These are phyloP conservation scores for Bombus sylvicola DNA, from an alignment of 1,140 invertebrate species.

Conservation along the genomic window DNA sequence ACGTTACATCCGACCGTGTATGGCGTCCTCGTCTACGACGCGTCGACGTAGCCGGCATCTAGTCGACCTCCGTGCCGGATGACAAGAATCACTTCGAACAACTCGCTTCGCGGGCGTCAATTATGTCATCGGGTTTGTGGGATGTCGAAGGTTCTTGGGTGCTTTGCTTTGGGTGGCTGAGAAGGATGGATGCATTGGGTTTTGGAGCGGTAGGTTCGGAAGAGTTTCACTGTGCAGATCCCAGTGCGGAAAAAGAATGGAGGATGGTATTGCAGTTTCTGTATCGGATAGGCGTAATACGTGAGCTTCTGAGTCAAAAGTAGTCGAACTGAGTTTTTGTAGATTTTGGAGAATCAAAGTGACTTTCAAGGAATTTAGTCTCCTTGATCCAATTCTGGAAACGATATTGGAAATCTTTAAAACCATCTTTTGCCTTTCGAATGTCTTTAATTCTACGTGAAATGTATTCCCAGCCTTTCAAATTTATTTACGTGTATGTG, in stretches of 20 bases:
- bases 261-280: too few species aligned
- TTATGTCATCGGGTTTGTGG: constrained; percentile 10
- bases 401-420: neutral
- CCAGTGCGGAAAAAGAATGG: neutral
- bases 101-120: neutral
- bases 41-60: neutral
- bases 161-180: neutral
- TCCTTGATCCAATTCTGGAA: too few species aligned
- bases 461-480: neutral
- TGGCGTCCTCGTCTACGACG: neutral
- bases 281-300: too few species aligned
- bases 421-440: neutral
- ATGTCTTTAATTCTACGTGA: neutral
- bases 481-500: too few species aligned
- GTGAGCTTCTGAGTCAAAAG: too few species aligned
- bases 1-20: neutral
- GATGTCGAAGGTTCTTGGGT: neutral
- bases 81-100: constrained; percentile 1
- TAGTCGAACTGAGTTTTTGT: too few species aligned
- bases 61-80: neutral
- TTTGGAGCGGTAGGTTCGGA: neutral
- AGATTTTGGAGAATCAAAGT: neutral
- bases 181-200: neutral
- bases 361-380: too few species aligned
- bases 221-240: neutral